These are phyloP conservation scores for Aphidius colemani DNA, from an alignment of 2,888 invertebrate species.

Conservation along the genomic window DNA sequence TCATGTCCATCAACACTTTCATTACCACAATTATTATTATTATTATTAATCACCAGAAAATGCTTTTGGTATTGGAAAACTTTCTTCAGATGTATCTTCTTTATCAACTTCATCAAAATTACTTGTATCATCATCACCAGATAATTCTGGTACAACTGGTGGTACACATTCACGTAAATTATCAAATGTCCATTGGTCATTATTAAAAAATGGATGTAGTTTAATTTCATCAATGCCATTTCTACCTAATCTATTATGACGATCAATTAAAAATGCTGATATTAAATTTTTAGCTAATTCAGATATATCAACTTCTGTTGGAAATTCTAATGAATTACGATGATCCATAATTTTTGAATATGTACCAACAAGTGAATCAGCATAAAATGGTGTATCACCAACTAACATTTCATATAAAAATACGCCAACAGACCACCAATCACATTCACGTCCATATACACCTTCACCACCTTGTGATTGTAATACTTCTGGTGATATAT, in stretches of 20 bases:
- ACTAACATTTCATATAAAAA: constrained; percentile 99
- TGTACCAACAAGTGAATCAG: constrained; percentile 96
- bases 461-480: constrained; percentile 96
- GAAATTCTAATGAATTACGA: constrained; percentile 92
- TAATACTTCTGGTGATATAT: constrained; percentile 98
- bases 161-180: constrained; percentile 93
- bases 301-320: constrained; percentile 91
- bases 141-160: constrained; percentile 94
- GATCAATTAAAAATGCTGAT: constrained; percentile 91
- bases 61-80: constrained; percentile 94
- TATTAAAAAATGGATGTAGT: constrained; percentile 90
- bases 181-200: constrained; percentile 97
- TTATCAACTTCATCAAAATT: constrained; percentile 98
- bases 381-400: constrained; percentile 98
- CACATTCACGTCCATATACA: constrained; percentile 96
- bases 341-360: constrained; percentile 99
- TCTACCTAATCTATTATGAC: constrained; percentile 84
- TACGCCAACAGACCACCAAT: constrained; percentile 99
- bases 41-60: constrained; percentile 84
- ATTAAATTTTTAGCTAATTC: constrained; percentile 86
- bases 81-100: constrained; percentile 89
- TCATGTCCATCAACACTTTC: constrained; percentile 58
- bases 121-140: constrained; percentile 96
- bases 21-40: constrained; percentile 45
- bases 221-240: constrained; percentile 95